Conservation (phyloP, 2,888 invertebrate species). For the Clivina fossor region DNA sequence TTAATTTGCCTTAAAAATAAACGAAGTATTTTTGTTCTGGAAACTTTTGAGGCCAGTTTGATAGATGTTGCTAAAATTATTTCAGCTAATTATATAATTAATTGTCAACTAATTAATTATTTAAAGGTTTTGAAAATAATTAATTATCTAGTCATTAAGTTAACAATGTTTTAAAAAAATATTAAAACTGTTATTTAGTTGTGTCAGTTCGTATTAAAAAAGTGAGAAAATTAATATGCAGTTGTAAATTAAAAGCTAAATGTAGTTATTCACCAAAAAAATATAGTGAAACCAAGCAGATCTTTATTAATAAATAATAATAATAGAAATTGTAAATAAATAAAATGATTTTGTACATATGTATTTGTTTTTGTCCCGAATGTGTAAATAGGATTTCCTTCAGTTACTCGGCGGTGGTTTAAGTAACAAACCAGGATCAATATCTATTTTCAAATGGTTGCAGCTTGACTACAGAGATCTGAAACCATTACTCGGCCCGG, state of each 20-base stretch:
- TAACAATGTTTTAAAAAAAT: too few species aligned
- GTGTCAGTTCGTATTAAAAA: too few species aligned
- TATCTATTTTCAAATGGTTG: slow-evolving; percentile 40
- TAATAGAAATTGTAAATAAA: too few species aligned
- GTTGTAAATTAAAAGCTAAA: too few species aligned
- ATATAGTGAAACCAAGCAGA: not conserved
- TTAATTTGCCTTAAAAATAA: too few species aligned
- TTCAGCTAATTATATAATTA: not conserved
- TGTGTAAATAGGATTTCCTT: slow-evolving; percentile 25
- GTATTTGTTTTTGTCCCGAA: not conserved
- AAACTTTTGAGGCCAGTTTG: too few species aligned
- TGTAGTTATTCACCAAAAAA: not conserved
- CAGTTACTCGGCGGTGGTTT: slow-evolving; percentile 21
- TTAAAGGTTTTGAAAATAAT: slow-evolving; percentile 2
- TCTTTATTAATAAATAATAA: not conserved
- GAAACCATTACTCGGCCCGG: slow-evolving; percentile 63
- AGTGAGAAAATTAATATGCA: too few species aligned
- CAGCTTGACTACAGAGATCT: slow-evolving; percentile 71
- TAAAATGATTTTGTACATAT: too few species aligned
- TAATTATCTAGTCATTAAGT: too few species aligned
- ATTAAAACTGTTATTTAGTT: too few species aligned
- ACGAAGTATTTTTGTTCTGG: too few species aligned
- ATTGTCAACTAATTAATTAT: not conserved
- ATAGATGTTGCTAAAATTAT: not conserved
- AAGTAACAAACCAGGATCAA: slow-evolving; percentile 25